Evolutionary conservation across 2,888 invertebrate genomes (phyloP).

Genomic region (Ceraclea dissimilis): DNA sequence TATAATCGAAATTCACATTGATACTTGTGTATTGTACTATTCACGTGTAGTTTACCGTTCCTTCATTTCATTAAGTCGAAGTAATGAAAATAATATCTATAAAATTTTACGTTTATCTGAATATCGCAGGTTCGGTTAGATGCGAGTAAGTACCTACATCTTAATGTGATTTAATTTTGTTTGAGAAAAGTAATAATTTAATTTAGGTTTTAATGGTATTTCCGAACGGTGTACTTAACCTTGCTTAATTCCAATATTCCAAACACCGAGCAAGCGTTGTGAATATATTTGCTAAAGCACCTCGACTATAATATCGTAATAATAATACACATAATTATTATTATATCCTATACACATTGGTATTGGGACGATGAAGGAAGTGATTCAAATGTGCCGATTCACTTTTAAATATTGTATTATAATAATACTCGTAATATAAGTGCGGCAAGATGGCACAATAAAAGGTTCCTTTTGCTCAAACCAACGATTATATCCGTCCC

Average conservation of each 20-base stretch:
- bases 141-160: neutral
- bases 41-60: neutral
- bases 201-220: neutral
- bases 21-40: too few relatives aligned
- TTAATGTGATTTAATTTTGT: neutral
- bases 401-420: constrained; percentile 22
- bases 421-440: constrained; percentile 18
- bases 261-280: neutral
- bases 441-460: constrained; percentile 23
- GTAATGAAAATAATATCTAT: neutral
- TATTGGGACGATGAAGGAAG: neutral
- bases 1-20: too few relatives aligned
- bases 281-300: neutral
- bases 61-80: neutral
- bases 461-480: constrained; percentile 21
- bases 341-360: neutral
- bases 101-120: neutral
- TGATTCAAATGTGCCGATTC: constrained; percentile 6
- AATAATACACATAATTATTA: too few relatives aligned
- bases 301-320: neutral
- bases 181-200: neutral
- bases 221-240: neutral
- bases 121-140: neutral
- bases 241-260: neutral
- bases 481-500: constrained; percentile 26